A percentile compares a stretch with the other conserved stretches of the same genome.
Evolutionary conservation across 2,888 invertebrate genomes (phyloP).

Genomic region (Campoplex capitator): DNA sequence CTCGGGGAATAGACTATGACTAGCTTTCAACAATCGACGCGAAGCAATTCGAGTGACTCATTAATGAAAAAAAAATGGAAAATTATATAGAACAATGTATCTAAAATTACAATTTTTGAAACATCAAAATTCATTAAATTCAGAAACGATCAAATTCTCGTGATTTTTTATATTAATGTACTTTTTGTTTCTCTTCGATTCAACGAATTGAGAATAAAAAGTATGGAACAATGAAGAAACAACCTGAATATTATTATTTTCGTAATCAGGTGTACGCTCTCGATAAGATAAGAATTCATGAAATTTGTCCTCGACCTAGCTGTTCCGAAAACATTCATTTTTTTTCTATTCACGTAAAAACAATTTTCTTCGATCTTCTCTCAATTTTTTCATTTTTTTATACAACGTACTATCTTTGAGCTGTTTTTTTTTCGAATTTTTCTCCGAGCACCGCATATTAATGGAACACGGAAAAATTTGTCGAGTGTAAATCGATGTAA

Average conservation of each 20-base stretch:
- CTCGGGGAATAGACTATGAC: neutral
- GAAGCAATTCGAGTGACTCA: neutral
- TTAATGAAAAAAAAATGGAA: neutral
- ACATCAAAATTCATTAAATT: neutral
- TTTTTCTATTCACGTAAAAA: neutral
- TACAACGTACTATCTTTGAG: neutral
- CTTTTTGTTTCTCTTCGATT: neutral
- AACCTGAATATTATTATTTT: slow-evolving; percentile 3
- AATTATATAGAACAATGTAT: neutral
- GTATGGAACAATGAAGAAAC: neutral
- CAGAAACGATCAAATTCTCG: neutral
- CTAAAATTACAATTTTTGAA: neutral
- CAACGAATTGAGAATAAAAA: neutral
- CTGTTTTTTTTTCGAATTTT: neutral
- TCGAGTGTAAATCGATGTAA: neutral
- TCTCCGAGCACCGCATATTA: neutral
- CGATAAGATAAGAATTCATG: slow-evolving; percentile 7
- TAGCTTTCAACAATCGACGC: neutral
- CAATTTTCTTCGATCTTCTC: neutral
- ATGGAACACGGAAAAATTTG: neutral
- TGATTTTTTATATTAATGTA: neutral
- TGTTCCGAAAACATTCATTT: neutral
- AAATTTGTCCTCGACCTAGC: slow-evolving; percentile 5
- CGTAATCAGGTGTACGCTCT: neutral
- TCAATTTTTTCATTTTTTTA: neutral